Evolutionary conservation across 2,888 invertebrate species (phyloP), one percentile per base, ranked within the genome.

Genomic region (Drosophila infuscata): DNA sequence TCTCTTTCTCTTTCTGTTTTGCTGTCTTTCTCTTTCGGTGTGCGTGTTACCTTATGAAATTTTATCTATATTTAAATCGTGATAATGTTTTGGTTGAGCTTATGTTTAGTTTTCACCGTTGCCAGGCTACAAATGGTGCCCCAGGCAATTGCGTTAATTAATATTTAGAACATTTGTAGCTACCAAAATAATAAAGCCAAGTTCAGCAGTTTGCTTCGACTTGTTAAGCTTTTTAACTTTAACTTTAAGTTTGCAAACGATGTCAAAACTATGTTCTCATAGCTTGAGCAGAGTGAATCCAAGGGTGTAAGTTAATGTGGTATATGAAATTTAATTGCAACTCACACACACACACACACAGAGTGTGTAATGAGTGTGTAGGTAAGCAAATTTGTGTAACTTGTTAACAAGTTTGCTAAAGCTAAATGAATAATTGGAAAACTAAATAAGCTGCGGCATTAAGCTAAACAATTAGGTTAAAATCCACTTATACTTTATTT

Each of bases 81-180:
- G 81, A 81, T 71, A 77, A 67, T 80, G 62, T 68, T 66, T 74
- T 62, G 46, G 74, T 63, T 67, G 52, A 70, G 65, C 65, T 66
- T 76, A 57, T 68, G 67, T 76, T 79, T 63, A 68, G 71, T 62
- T 75, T 67, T 43, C 64, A 46, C 36, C 46, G 76, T 86, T 86
- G 66, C 86, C 56, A 56, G 62, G 79, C 81, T 78, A 74, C 83
- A 83, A 81, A 78, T 76, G 57, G 62, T 58, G 74, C 84, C 87
- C 70, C 66, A 38, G 78, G 84, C 76, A 63, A 70, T 78, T 60
- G 60, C 20, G 67, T 76, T 86, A 83, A 83, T 83, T 83, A 83
- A 73, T 75, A 78, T 78, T 65, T 81, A 75, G 66, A 65, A 64
- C 68, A 52, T 63, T 29, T 38, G 56, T 71, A 56, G 60, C 57